phyloP scores from a whole-genome alignment of 2,797 vertebrate genomes.

The Hypotaenidia okinawae region DNA sequence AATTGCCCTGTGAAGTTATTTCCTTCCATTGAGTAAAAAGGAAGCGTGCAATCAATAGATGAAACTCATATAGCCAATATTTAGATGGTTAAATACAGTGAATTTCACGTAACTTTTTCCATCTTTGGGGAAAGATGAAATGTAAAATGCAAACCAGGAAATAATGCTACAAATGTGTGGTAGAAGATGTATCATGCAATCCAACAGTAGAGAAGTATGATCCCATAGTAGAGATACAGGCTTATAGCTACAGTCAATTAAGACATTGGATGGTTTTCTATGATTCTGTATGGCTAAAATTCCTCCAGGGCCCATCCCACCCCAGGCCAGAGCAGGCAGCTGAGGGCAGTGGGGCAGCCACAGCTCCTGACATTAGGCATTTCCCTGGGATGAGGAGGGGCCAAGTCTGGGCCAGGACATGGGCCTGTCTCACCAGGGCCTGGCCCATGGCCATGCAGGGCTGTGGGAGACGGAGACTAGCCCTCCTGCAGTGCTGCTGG shows the following conservation, averaged over 20 bases:
- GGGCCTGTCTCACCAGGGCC: accelerated
- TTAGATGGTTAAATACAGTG: not conserved
- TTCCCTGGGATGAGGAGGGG: not conserved
- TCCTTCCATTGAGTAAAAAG: not conserved
- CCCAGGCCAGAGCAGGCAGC: not conserved
- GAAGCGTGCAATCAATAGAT: not conserved
- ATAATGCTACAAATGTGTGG: not conserved
- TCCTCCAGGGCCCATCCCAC: not conserved
- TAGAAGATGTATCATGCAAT: not conserved
- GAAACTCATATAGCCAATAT: not conserved
- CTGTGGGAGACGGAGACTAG: not conserved
- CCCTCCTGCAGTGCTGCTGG: accelerated
- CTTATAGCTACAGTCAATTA: not conserved
- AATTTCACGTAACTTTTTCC: not conserved
- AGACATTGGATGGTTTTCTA: not conserved
- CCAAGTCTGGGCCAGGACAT: accelerated
- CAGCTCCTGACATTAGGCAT: accelerated
- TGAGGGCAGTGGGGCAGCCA: accelerated
- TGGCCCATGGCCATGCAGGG: not conserved
- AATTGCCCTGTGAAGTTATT: not conserved
- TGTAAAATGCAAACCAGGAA: not conserved
- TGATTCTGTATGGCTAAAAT: not conserved
- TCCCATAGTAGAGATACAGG: not conserved
- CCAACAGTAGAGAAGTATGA: not conserved
- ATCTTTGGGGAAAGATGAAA: not conserved